Evolutionary conservation across 1,140 invertebrate species (phyloP).

Genomic region (Pogonomyrmex californicus): DNA sequence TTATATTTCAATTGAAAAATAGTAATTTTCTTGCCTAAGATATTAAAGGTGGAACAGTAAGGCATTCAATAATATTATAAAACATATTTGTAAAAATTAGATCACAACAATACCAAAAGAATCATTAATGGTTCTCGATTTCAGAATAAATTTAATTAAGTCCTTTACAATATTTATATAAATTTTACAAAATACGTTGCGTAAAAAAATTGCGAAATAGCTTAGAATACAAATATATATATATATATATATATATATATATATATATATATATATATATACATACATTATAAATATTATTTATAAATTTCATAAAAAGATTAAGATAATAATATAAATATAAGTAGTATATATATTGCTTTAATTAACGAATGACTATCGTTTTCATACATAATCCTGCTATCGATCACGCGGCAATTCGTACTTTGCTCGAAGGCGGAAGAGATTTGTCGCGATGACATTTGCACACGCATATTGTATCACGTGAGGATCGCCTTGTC

Average conservation of each 20-base stretch:
- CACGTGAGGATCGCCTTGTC: constrained; percentile 40
- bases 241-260: too few relatives aligned
- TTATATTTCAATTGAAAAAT: neutral
- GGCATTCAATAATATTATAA: neutral
- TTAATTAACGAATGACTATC: neutral
- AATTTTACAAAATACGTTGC: neutral
- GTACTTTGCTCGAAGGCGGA: neutral
- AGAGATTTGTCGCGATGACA: constrained; percentile 44
- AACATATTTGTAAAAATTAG: neutral
- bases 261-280: too few relatives aligned
- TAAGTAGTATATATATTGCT: neutral
- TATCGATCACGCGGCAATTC: neutral
- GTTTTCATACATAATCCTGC: neutral
- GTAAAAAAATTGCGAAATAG: constrained; percentile 2
- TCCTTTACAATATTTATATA: constrained; percentile 25
- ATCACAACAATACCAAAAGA: neutral
- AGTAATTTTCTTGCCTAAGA: neutral
- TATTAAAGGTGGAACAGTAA: neutral
- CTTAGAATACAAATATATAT: neutral
- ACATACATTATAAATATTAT: too few relatives aligned
- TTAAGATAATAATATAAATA: neutral
- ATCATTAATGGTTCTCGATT: neutral
- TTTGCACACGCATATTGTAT: constrained; percentile 31
- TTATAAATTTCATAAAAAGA: constrained; percentile 25
- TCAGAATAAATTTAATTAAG: neutral